A percentile compares a stretch with the other conserved stretches of the same genome.
phyloP scores from a whole-genome alignment of 2,113 vertebrate species.

The Eublepharis macularius region DNA sequence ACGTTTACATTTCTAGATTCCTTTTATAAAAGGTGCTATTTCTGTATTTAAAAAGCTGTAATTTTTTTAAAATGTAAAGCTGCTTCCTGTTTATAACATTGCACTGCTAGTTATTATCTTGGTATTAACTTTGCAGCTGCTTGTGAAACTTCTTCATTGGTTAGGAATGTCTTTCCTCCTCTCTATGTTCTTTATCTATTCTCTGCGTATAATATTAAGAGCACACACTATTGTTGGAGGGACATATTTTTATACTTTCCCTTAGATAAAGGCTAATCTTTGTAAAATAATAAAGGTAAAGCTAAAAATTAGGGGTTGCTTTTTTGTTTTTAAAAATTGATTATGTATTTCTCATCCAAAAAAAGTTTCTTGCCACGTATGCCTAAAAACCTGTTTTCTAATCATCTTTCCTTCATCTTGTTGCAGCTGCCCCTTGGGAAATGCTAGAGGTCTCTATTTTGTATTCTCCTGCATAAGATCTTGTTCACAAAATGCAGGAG shows the following conservation, averaged over 20 bases:
- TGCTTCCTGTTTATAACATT: slow-evolving; percentile 78
- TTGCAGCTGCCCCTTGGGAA: not conserved
- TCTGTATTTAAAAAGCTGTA: slow-evolving; percentile 77
- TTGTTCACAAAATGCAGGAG: no score
- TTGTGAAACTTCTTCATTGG: slow-evolving; percentile 56
- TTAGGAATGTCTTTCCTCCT: slow-evolving; percentile 44
- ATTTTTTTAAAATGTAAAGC: slow-evolving; percentile 73
- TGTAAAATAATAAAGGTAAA: slow-evolving; percentile 63
- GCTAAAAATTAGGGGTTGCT: not conserved
- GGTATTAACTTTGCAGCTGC: slow-evolving; percentile 72
- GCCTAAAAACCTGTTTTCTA: no score
- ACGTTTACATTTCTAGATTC: slow-evolving; percentile 80
- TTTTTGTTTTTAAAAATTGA: not conserved
- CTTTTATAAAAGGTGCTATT: slow-evolving; percentile 81
- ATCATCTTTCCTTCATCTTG: not conserved
- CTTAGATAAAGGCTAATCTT: slow-evolving; percentile 69
- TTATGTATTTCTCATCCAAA: no score
- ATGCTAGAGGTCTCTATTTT: not conserved
- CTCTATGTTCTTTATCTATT: slow-evolving; percentile 49
- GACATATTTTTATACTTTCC: slow-evolving; percentile 62
- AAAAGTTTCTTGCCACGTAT: no score
- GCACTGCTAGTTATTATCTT: slow-evolving; percentile 81
- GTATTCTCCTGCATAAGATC: no score
- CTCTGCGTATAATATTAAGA: slow-evolving; percentile 54
- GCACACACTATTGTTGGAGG: slow-evolving; percentile 50